These are phyloP conservation scores for Dunckerocampus dactyliophorus DNA, from an alignment of 2,113 vertebrate genomes.

Conservation along the genomic window DNA sequence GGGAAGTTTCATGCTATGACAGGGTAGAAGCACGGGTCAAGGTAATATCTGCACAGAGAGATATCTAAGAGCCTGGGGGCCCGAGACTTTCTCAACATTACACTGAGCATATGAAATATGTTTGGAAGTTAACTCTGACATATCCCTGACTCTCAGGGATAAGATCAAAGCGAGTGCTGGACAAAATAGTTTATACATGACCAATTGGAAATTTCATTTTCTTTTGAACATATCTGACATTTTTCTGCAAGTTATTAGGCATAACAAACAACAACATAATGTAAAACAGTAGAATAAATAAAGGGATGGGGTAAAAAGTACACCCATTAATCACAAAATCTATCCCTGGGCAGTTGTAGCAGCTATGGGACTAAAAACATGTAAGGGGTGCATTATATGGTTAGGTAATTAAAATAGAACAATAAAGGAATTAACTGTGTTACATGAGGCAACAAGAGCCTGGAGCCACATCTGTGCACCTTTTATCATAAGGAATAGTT, in stretches of 20 bases:
- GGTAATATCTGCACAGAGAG: conserved; percentile 20
- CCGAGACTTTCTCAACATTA: conserved; percentile 6
- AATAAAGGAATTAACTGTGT: too few relatives aligned
- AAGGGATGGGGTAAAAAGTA: too few relatives aligned
- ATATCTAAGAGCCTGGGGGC: conserved; percentile 7
- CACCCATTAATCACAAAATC: too few relatives aligned
- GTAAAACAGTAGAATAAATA: too few relatives aligned
- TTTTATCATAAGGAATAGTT: neutral
- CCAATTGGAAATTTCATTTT: too few relatives aligned
- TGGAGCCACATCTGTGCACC: neutral
- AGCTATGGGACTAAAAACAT: neutral
- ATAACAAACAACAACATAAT: too few relatives aligned
- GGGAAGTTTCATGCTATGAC: conserved; percentile 11
- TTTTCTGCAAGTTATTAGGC: too few relatives aligned
- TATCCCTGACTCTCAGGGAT: neutral
- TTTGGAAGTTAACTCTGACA: conserved; percentile 24
- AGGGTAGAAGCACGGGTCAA: conserved; percentile 14
- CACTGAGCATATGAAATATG: conserved; percentile 27
- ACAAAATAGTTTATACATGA: neutral
- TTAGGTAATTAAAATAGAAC: too few relatives aligned
- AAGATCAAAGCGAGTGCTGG: neutral
- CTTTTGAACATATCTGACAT: too few relatives aligned
- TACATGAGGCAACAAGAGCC: too few relatives aligned
- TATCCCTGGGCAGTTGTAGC: neutral
- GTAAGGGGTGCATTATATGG: too few relatives aligned